These are phyloP conservation scores for Habrosyne pyritoides DNA, from an alignment of 2,888 invertebrate species.

Conservation along the genomic window DNA sequence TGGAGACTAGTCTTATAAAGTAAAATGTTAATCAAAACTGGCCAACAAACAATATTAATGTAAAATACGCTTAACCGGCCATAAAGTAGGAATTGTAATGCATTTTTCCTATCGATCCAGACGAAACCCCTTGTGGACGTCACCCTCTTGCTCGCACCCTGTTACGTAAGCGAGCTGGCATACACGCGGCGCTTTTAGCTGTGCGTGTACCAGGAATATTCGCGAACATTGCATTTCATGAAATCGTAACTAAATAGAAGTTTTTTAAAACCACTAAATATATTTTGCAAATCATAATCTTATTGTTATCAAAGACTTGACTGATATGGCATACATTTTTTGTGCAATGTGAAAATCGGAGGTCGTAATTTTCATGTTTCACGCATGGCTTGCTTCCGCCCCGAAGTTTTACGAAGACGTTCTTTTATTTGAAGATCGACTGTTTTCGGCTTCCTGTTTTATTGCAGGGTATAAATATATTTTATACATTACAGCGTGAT, in stretches of 20 bases:
- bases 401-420: too few species aligned
- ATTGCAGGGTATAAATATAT: too few species aligned
- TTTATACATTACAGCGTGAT: too few species aligned
- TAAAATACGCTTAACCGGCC: background rate
- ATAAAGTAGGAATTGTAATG: background rate
- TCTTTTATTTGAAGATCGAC: too few species aligned
- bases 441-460: too few species aligned
- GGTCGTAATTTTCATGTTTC: background rate
- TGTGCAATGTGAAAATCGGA: background rate
- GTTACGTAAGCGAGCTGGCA: background rate
- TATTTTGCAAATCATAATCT: background rate
- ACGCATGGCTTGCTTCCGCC: too few species aligned
- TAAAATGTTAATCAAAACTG: background rate
- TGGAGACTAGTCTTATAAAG: background rate
- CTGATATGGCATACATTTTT: background rate
- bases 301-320: background rate
- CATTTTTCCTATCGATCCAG: background rate
- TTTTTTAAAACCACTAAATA: background rate
- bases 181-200: too few species aligned
- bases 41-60: background rate
- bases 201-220: background rate
- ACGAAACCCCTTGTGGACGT: background rate
- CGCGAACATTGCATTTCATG: background rate
- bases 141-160: background rate
- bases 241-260: too few species aligned